Percentiles rank a stretch among this genome's conserved stretches.
phyloP scores from a whole-genome alignment of 2,113 vertebrate genomes.

The Prochilodus magdalenae region DNA sequence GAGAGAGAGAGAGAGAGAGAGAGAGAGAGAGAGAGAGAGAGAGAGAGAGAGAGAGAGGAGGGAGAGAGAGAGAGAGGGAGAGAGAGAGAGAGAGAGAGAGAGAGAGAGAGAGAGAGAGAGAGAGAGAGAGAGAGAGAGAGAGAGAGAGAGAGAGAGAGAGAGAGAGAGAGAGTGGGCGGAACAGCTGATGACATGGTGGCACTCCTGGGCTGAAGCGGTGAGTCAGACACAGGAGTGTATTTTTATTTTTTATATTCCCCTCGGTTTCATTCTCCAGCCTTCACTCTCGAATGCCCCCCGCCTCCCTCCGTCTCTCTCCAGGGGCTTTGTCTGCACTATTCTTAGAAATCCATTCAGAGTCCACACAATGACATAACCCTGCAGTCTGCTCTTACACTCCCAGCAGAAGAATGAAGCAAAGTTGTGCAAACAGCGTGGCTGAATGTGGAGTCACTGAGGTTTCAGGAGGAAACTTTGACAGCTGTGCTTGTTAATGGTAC shows the following conservation, averaged over 20 bases:
- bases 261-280: neutral
- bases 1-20: too few species aligned
- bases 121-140: too few species aligned
- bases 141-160: neutral
- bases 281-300: neutral
- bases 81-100: too few species aligned
- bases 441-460: neutral
- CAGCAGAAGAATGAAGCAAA: neutral
- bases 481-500: neutral
- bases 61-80: too few species aligned
- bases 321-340: slow-evolving; percentile 24
- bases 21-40: too few species aligned
- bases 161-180: neutral
- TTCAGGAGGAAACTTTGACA: neutral
- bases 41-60: too few species aligned
- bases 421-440: neutral
- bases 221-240: slow-evolving; percentile 30
- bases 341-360: slow-evolving; percentile 21
- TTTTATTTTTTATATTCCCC: too few species aligned
- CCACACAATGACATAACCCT: slow-evolving; percentile 5
- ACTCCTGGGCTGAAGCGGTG: slow-evolving; percentile 1
- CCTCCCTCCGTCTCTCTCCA: neutral
- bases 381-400: neutral
- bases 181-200: neutral
- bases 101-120: too few species aligned